Base-by-base conservation (phyloP, 2,797 vertebrate genomes). In the Myotis myotis region DNA sequence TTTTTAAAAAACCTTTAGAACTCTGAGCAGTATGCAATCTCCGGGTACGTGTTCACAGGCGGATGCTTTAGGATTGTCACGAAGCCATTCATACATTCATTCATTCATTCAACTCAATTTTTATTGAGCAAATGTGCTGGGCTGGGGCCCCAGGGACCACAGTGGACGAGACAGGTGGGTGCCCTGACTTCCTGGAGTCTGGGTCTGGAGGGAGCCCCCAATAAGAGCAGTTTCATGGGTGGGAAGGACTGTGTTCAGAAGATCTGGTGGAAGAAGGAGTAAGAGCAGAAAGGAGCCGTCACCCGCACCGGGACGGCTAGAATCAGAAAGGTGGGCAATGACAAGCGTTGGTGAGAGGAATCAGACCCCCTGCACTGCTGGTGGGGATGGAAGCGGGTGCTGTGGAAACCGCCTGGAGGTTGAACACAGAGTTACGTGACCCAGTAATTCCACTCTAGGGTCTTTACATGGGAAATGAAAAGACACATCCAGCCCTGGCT, bases 271-370 rank as follows among this genome's bases (percentile, higher is more conserved):
- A 10, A 30, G 19, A 74, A 36, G 25, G 47, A 23, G 25, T 22
- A 0, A 44, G 47, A 57, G 23, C 28, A 1, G 12, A 25, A 33
- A 33, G 70, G 51, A 72, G n/a, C 38, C 1, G 1, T n/a, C 19
- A 49, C 15, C 44, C 38, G 15, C 2, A 0, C 6, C 0, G 1
- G 12, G 13, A 8, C 0, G 28, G 71, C 8, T 11, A 7, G 25
- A 44, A 0, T 47, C 30, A 38, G 28, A 66, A 15, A 36, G 30
- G 75, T 0, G 8, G 36, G 28, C 3, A 2, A 3, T 11, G 9
- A 5, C 30, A 53, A 10, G 47, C 1, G 6, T 1, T 6, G 13
- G 6, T 0, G 3, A 68, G 70, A 47, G 70, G n/a, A 38, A 6
- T 16, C 33, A 25, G 6, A 13, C 23, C 23, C 23, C 4, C 1